phyloP scores from a whole-genome alignment of 2,797 vertebrate species.

The Lophotriccus pileatus region DNA sequence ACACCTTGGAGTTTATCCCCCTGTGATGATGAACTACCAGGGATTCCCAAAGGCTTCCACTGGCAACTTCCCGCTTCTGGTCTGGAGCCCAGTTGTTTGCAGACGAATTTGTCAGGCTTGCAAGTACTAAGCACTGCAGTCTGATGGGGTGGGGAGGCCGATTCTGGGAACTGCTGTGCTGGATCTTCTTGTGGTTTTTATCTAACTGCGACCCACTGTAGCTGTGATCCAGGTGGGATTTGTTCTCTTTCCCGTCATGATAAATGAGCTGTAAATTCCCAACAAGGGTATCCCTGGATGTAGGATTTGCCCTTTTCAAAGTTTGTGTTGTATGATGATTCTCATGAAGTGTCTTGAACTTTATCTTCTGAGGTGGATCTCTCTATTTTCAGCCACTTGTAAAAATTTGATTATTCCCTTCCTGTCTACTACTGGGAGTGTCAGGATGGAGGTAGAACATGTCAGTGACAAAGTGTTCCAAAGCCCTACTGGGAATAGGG shows the following conservation, averaged over 20 bases:
- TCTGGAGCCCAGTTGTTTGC: background rate
- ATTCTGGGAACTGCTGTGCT: background rate
- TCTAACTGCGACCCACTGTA: rapidly evolving
- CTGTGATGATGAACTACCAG: background rate
- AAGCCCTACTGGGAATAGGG: background rate
- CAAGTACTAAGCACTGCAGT: background rate
- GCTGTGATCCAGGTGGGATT: background rate
- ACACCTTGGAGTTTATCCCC: background rate
- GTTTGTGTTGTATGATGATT: background rate
- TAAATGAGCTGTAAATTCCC: background rate
- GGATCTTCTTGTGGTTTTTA: background rate
- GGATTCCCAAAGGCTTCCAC: background rate
- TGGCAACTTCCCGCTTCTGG: background rate
- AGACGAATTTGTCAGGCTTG: background rate
- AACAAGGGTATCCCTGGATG: background rate
- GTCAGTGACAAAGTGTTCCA: background rate
- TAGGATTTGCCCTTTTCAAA: background rate
- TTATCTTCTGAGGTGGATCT: background rate
- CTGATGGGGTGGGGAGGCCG: background rate
- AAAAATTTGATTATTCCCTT: background rate
- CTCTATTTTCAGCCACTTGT: background rate
- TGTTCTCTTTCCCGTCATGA: background rate
- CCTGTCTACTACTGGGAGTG: background rate
- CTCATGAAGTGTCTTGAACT: background rate
- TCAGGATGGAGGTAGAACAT: background rate